A percentile compares a stretch with the other conserved stretches of the same genome.
Conservation (phyloP, 2,888 invertebrate species). For the Enchytraeus crypticus region DNA sequence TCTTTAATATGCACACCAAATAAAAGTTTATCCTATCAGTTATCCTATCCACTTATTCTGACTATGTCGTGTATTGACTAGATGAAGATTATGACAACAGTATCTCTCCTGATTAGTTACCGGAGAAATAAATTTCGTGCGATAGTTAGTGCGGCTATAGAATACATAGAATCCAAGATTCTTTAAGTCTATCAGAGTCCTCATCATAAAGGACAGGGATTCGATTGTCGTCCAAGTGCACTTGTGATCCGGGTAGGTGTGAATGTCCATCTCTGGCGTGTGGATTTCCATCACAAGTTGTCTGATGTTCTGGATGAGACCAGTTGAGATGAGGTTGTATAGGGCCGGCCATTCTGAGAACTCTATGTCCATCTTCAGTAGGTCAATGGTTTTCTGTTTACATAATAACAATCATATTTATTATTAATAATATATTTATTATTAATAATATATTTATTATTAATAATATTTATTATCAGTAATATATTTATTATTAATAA, state of each 20-base stretch:
- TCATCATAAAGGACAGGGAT: slow-evolving; percentile 25
- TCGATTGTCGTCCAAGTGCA: slow-evolving; percentile 27
- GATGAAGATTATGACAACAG: slow-evolving; percentile 29
- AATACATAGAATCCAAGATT: slow-evolving; percentile 25
- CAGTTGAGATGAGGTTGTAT: slow-evolving; percentile 23
- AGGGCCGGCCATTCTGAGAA: slow-evolving; percentile 44
- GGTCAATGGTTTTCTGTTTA: slow-evolving; percentile 42
- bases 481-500: neutral
- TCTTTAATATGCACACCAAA: too few relatives aligned
- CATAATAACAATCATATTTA: slow-evolving; percentile 4
- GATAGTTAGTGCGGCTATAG: slow-evolving; percentile 26
- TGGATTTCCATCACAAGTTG: slow-evolving; percentile 27
- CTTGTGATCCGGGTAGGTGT: slow-evolving; percentile 14
- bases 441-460: neutral
- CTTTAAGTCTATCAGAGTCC: slow-evolving; percentile 16
- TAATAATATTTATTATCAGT: neutral
- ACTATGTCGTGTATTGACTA: slow-evolving; percentile 28
- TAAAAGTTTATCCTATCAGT: too few relatives aligned
- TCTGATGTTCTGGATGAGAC: slow-evolving; percentile 15
- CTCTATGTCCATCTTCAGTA: slow-evolving; percentile 48
- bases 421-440: neutral
- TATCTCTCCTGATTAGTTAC: slow-evolving; percentile 21
- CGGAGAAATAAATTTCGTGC: slow-evolving; percentile 23
- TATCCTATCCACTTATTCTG: neutral
- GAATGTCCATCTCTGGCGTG: slow-evolving; percentile 30